Conservation (phyloP, 2,888 invertebrate species). For the Epinotia nisella region DNA sequence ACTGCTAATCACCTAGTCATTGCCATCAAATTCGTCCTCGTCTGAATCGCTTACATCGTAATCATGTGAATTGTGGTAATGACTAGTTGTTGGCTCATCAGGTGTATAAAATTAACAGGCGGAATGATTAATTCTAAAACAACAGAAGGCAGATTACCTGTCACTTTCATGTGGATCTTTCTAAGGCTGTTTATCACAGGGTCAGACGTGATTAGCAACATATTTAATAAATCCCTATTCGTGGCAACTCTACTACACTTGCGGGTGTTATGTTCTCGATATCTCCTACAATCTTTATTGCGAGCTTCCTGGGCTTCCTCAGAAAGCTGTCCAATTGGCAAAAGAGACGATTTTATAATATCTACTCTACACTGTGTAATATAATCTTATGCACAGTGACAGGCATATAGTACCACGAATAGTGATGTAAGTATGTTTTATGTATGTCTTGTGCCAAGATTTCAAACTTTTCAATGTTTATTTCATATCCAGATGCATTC, state of each 20-base stretch:
- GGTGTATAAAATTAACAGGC: neutral
- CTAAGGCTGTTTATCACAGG: neutral
- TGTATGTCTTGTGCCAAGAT: too few species aligned
- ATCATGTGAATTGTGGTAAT: neutral
- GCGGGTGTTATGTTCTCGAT: neutral
- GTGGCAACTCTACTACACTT: neutral
- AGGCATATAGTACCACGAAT: too few species aligned
- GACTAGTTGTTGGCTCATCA: neutral
- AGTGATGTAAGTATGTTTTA: too few species aligned
- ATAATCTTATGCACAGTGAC: too few species aligned
- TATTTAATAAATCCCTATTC: slow-evolving; percentile 1
- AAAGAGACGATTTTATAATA: too few species aligned
- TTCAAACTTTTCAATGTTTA: too few species aligned
- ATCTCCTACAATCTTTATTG: slow-evolving; percentile 3
- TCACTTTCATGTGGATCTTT: neutral
- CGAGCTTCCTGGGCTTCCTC: slow-evolving; percentile 10
- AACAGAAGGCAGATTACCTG: neutral
- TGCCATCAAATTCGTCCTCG: too few species aligned
- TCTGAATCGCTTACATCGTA: neutral
- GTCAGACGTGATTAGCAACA: neutral
- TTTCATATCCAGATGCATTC: too few species aligned
- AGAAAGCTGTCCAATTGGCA: slow-evolving; percentile 5
- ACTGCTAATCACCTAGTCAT: too few species aligned
- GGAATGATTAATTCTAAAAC: neutral
- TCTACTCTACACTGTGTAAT: too few species aligned